These are phyloP conservation scores for Hofmannophila pseudospretella DNA, from an alignment of 2,888 invertebrate species.

Conservation along the genomic window DNA sequence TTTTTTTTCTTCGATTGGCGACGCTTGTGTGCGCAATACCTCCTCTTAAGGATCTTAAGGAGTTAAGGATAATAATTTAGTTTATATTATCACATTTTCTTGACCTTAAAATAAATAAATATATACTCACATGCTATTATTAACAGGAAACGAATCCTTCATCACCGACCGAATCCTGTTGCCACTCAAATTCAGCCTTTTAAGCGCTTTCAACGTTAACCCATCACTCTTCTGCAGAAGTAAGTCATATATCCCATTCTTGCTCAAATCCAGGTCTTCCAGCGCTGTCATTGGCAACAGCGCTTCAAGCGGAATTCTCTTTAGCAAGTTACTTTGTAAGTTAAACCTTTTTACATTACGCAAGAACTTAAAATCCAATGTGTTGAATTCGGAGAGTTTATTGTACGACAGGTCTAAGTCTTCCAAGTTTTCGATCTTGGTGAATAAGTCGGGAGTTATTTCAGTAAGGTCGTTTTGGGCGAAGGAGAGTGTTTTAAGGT, in stretches of 20 bases:
- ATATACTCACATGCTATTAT: constrained; percentile 61
- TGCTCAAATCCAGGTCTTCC: constrained; percentile 67
- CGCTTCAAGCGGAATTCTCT: constrained; percentile 54
- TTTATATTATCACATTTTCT: no score
- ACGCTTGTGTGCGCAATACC: no score
- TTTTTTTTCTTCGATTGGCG: no score
- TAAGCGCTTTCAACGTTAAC: constrained; percentile 42
- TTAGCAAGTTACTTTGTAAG: constrained; percentile 65
- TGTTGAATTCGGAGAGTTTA: constrained; percentile 54
- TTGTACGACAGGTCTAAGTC: constrained; percentile 76
- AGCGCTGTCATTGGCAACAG: constrained; percentile 52
- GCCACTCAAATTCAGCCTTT: constrained; percentile 65
- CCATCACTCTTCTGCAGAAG: constrained; percentile 46
- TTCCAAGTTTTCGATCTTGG: constrained; percentile 54
- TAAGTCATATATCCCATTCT: constrained; percentile 61
- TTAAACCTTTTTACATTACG: constrained; percentile 52
- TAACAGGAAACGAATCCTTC: constrained; percentile 54
- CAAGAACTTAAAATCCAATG: constrained; percentile 54
- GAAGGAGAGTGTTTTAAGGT: constrained; percentile 62
- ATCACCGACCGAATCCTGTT: constrained; percentile 64
- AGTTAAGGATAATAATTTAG: no score
- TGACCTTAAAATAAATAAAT: no score
- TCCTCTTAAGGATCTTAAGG: no score
- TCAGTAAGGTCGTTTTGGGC: constrained; percentile 65
- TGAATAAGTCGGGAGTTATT: constrained; percentile 66